Percentiles rank a stretch among this genome's conserved stretches.
Conservation (phyloP, 2,797 vertebrate species). For the Alauda arvensis region DNA sequence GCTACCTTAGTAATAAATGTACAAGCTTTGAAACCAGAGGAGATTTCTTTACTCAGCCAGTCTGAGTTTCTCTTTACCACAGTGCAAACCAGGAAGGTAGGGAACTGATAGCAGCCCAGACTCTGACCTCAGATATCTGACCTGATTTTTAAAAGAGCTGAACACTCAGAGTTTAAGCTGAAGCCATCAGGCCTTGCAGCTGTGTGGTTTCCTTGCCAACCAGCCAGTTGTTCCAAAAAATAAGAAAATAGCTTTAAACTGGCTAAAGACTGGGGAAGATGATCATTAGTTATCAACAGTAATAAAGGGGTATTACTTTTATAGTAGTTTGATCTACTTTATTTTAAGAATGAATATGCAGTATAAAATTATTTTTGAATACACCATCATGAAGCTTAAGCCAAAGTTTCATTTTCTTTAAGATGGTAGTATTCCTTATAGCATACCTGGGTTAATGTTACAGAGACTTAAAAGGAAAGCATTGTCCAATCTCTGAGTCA, state of each 20-base stretch:
- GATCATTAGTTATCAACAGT: not conserved
- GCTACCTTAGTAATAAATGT: not conserved
- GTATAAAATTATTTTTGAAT: not conserved
- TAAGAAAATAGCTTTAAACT: not conserved
- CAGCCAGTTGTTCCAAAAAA: not conserved
- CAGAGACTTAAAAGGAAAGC: not conserved
- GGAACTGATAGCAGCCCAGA: not conserved
- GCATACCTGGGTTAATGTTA: not conserved
- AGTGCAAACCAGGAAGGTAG: not conserved
- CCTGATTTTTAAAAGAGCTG: not conserved
- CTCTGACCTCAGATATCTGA: conserved; percentile 20
- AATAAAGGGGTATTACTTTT: not conserved
- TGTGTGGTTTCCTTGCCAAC: conserved; percentile 17
- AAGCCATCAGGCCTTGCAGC: conserved; percentile 17
- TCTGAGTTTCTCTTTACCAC: not conserved
- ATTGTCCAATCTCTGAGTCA: not conserved
- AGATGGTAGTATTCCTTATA: not conserved
- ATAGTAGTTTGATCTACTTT: not conserved
- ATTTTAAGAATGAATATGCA: not conserved
- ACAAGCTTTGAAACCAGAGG: not conserved
- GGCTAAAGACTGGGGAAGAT: not conserved
- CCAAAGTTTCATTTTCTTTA: not conserved
- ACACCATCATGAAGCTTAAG: not conserved
- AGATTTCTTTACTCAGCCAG: not conserved
- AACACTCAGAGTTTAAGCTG: not conserved